phyloP scores from a whole-genome alignment of 2,113 vertebrate species.

The Glareola pratincola region DNA sequence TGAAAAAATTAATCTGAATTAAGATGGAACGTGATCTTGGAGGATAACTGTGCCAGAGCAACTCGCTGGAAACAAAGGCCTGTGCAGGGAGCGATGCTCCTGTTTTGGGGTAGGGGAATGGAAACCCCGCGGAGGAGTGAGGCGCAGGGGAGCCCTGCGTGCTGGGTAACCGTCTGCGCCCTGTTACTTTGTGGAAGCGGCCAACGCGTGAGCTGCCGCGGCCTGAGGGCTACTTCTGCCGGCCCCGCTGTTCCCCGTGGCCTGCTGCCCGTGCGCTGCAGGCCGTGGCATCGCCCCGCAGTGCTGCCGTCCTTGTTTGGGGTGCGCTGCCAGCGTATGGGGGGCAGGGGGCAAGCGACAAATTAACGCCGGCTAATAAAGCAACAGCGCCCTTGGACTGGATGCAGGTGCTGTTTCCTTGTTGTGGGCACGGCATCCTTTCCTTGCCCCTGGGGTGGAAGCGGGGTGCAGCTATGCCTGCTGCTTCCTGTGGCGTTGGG shows the following conservation, averaged over 20 bases:
- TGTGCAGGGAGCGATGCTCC: background rate
- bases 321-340: too few relatives aligned
- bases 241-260: rapidly evolving
- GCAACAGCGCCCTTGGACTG: background rate
- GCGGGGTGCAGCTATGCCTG: background rate
- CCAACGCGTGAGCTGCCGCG: rapidly evolving
- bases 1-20: background rate
- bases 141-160: background rate
- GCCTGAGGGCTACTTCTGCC: background rate
- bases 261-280: background rate
- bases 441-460: rapidly evolving
- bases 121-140: background rate
- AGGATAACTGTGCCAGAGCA: background rate
- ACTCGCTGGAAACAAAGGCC: background rate
- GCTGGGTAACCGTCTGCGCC: rapidly evolving
- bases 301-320: background rate
- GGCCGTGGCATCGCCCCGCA: background rate
- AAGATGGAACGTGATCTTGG: rapidly evolving
- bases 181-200: background rate
- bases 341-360: background rate
- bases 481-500: background rate
- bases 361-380: background rate
- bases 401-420: background rate
- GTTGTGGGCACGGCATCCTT: background rate
- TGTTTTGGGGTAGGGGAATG: background rate